A percentile compares a stretch with the other conserved stretches of the same genome.
Conservation (phyloP, 2,113 vertebrate species). For the Ellobius talpinus region DNA sequence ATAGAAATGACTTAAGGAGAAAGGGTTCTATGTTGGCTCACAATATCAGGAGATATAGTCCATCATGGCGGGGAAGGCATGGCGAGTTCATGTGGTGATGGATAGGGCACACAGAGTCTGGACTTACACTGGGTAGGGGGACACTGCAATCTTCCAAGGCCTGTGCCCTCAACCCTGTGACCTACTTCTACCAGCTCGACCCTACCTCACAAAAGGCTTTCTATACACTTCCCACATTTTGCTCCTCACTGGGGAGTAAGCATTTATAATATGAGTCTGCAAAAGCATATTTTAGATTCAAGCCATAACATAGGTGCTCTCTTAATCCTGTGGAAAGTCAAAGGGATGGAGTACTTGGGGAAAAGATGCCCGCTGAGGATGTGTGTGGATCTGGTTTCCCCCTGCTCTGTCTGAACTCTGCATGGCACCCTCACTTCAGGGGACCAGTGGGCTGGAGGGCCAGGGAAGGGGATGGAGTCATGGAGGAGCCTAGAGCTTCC, state of each 20-base stretch:
- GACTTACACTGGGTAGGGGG: background rate
- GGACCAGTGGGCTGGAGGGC: background rate
- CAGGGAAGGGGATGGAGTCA: conserved; percentile 41
- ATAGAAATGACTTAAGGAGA: background rate
- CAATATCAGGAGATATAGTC: background rate
- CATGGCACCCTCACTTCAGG: background rate
- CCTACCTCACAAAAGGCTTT: background rate
- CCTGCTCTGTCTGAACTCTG: accelerated
- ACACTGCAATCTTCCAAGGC: background rate
- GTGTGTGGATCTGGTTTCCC: accelerated
- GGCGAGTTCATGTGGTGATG: background rate
- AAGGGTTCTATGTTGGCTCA: background rate
- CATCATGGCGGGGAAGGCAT: background rate
- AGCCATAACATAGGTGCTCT: no score
- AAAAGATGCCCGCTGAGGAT: accelerated
- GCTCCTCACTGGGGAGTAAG: background rate
- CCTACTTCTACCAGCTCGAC: background rate
- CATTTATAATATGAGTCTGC: background rate
- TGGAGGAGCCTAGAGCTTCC: conserved; percentile 59
- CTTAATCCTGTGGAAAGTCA: background rate
- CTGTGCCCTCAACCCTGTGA: background rate
- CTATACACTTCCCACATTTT: background rate
- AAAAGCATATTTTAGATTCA: no score
- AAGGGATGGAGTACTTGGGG: accelerated
- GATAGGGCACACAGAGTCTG: no score